These are phyloP conservation scores for Xiphophorus maculatus DNA, from an alignment of 2,113 vertebrate genomes.

Conservation along the genomic window DNA sequence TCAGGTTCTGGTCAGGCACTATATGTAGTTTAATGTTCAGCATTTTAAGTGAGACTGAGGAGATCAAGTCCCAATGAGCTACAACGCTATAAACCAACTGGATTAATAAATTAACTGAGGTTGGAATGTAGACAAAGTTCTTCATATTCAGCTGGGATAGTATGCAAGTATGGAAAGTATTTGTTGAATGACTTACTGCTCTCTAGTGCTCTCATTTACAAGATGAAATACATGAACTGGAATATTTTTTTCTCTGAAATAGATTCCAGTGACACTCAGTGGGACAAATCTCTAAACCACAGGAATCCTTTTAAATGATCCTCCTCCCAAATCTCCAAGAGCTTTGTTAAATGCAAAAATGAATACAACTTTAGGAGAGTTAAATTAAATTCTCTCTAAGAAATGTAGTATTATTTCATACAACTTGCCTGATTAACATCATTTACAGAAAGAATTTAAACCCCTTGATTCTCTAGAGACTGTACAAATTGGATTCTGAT, in stretches of 20 bases:
- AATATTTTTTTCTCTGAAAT: not conserved
- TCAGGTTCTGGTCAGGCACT: not conserved
- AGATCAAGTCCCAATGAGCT: not conserved
- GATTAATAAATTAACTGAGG: not conserved
- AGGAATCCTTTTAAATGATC: not conserved
- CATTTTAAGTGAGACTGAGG: not conserved
- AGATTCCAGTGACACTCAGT: not conserved
- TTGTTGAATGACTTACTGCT: not conserved
- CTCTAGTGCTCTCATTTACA: constrained; percentile 2
- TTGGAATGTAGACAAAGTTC: not conserved
- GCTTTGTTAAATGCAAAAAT: not conserved
- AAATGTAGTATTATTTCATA: not conserved
- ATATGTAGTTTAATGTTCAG: too few species aligned
- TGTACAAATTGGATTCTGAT: not conserved
- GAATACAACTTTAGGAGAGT: not conserved
- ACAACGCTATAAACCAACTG: not conserved
- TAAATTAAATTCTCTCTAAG: not conserved
- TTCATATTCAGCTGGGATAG: not conserved
- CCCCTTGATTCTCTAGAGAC: not conserved
- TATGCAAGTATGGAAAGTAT: constrained; percentile 1
- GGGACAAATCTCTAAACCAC: not conserved
- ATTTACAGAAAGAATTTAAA: not conserved
- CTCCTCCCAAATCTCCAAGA: not conserved
- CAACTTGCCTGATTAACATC: not conserved
- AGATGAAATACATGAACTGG: not conserved